Percentiles rank a stretch among this genome's conserved stretches.
Evolutionary conservation across 2,113 vertebrate species (phyloP).

Genomic region (Peromyscus polionotus): DNA sequence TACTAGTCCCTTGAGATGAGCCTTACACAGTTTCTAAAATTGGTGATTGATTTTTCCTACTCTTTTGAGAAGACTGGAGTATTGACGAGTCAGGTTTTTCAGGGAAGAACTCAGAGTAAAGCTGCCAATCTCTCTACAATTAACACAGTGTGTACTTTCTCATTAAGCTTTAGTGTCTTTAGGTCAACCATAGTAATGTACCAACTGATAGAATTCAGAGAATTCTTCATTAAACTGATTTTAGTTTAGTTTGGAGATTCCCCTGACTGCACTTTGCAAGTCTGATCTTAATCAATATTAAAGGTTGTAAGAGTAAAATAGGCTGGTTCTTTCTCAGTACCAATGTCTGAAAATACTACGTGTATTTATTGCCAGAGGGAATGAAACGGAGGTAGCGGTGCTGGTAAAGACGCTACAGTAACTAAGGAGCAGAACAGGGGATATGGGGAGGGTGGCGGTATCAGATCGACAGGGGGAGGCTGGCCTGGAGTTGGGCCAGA

Average conservation of each 20-base stretch:
- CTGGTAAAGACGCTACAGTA: background rate
- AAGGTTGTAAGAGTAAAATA: background rate
- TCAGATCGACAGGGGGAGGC: background rate
- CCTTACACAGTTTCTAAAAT: slow-evolving; percentile 37
- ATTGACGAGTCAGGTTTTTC: background rate
- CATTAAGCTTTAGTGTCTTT: background rate
- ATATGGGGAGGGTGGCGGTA: background rate
- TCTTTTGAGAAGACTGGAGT: background rate
- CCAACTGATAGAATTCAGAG: background rate
- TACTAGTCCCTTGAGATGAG: background rate
- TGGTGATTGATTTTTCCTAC: background rate
- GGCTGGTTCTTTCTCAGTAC: background rate
- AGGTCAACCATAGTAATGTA: background rate
- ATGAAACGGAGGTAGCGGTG: background rate
- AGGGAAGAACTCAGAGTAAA: background rate
- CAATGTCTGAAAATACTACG: too few species aligned
- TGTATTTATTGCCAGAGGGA: background rate
- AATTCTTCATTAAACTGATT: background rate
- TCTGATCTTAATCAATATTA: background rate
- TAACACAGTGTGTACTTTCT: background rate
- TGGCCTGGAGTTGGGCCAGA: background rate
- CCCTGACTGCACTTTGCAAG: background rate
- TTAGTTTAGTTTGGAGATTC: background rate
- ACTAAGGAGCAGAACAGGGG: background rate
- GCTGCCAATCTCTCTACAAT: background rate